Evolutionary conservation across 1,140 invertebrate species (phyloP), one percentile per base, ranked within the genome.

Genomic region (Diorhabda carinulata): DNA sequence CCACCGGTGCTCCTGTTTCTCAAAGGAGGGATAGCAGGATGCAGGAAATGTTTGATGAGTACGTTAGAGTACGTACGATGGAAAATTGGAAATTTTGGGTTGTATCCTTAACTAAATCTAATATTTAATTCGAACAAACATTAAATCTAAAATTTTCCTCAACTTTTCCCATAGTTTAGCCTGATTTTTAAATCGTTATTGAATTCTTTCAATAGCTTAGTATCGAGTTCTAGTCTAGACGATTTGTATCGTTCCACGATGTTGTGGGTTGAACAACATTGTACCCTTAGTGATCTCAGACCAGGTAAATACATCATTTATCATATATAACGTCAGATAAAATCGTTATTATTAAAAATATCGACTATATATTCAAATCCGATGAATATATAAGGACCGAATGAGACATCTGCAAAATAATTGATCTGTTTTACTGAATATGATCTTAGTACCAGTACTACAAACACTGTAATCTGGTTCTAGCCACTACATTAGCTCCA

Each of bases 61-160:
- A 98, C 84, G 93, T 98, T 8, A 86, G 90, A 73, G 87, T 86
- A 66, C 84, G 94, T 64, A 98, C 96, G 10, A 84, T 90, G 77
- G 89, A 92, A 78, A 96, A 98, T 83, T 98, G 96, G 96, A 98
- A 97, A 84, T 98, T 97, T 85, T 98, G 95, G 94, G 95, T 98
- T 87, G 95, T 97, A 95, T 89, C 85, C 86, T 87, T 86, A 52
- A 8, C 2, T 52, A 52, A 52, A 3, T 52, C 42, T 41, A 9
- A 42, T 61, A 43, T 72, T 81, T 81, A 81, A 52, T 52, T 52
- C n/a, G 82, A 83, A 60, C 57, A 8, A 72, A 64, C 73, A 64
- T 59, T 43, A 58, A 61, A 66, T 72, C 66, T 41, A 68, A 71
- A 57, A 57, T 71, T 78, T 82, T 83, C 75, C 77, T 84, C 78